Base-by-base conservation (phyloP, 2,888 invertebrate species). In the Harpagoxenus sublaevis region DNA sequence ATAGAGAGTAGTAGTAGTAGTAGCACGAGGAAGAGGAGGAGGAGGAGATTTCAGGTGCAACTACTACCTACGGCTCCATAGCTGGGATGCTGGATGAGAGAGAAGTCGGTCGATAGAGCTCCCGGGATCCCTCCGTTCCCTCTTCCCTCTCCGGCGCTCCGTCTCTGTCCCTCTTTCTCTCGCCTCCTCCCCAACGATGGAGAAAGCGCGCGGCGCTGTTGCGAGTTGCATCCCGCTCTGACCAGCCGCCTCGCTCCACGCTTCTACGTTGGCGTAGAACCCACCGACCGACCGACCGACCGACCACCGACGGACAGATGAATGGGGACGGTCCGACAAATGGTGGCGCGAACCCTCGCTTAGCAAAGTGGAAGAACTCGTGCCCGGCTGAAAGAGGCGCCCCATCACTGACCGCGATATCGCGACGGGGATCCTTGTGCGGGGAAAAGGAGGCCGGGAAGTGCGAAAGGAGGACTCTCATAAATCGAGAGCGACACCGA, bases 101-200 rank as follows among this genome's bases (percentile, higher is more conserved):
- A 92, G 92, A 93, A 93, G 92, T 94, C 93, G 94, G 94, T 94
- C 94, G 94, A 94, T 94, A 94, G 94, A 94, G 94, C 94, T 94
- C 91, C 93, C 92, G 91, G 92, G 89, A 89, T 88, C 87, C 88
- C 90, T 78, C 85, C 73, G 75, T 81, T 83, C 86, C 87, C 84
- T 86, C 86, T 83, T 65, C 66, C 42, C 81, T 51, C 31, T 75
- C 84, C 73, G 86, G 77, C 89, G 62, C 84, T 66, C 81, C 68
- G 65, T 65, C 84, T 74, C 55, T 35, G 66, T 31, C 45, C 82
- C 53, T 10, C 65, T 35, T 73, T 35, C 48, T 83, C 86, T 57
- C 83, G 55, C 79, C 60, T 84, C 48, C 66, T 71, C 74, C 23
- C 77, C 60, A 48, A 55, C 83, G 84, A 77, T 70, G 75, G 75